Evolutionary conservation across 2,888 invertebrate genomes (phyloP), one percentile per base, ranked within the genome.

Genomic region (Cephus pygmeus): DNA sequence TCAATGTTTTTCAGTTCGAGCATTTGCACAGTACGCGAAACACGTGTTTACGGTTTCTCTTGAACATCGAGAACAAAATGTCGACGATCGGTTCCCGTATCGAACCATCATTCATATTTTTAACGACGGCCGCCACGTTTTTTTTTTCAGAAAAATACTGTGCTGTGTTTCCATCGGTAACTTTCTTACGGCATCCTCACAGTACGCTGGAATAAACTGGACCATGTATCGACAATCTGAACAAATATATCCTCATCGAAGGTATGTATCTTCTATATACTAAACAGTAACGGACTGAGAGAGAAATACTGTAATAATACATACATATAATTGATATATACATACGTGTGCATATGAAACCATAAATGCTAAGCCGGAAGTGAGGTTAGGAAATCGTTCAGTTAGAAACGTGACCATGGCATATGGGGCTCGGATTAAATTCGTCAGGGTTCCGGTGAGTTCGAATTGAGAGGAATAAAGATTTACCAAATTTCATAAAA

Each of bases 1-100:
- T 35, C 31, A n/a, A 79, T 81, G 73, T 79, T 81, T 56, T 79
- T 79, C 80, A 83, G 83, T 84, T 77, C 35, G 68, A 69, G 79
- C 80, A 79, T 77, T 81, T 69, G 76, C 75, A 77, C 75, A 75
- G 80, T 68, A 73, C 78, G 79, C 35, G 76, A 77, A 76, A 73
- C 77, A 80, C 73, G 79, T 68, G 76, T 79, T 76, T 34, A 69
- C 31, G 12, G 23, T 75, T 71, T 56, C 33, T 71, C 69, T 30
- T 11, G 69, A 69, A 34, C 12, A 34, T 71, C 71, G 71, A 23
- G 34, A 2, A 11, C 31, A 71, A 71, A 56, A 56, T 56, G 9
- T 9, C 23, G 56, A 15, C 23, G 9, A 56, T 23, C 56, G 56
- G 56, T 56, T 23, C 9, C 6, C 56, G 56, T 9, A 56, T 56